Evolutionary conservation across 1,140 invertebrate genomes (phyloP).

Genomic region (Conus ventricosus): DNA sequence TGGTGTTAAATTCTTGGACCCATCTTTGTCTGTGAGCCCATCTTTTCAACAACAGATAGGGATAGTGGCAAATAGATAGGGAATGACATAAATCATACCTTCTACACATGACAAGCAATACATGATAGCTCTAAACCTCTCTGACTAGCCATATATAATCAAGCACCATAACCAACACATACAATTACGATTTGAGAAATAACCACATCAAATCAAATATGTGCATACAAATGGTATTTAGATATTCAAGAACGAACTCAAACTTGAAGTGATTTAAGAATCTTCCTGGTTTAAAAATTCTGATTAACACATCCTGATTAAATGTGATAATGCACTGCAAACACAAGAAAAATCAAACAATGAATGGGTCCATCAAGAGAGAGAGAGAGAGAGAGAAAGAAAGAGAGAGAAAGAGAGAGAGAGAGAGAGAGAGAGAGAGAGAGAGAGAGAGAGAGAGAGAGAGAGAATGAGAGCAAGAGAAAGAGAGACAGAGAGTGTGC

Average conservation of each 20-base stretch:
- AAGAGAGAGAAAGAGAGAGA: slow-evolving; percentile 2
- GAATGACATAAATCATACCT: too few species aligned
- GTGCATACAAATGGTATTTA: background rate
- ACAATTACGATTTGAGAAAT: too few species aligned
- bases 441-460: background rate
- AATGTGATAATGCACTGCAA: too few species aligned
- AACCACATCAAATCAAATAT: background rate
- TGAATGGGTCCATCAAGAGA: background rate
- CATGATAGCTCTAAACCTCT: background rate
- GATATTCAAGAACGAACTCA: background rate
- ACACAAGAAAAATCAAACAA: too few species aligned
- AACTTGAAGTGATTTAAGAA: background rate
- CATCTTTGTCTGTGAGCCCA: too few species aligned
- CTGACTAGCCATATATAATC: background rate
- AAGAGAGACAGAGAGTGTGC: background rate
- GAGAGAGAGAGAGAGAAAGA: background rate
- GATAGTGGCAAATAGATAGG: too few species aligned
- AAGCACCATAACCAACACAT: background rate
- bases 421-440: background rate
- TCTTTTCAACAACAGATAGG: too few species aligned
- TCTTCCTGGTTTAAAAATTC: background rate
- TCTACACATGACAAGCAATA: background rate
- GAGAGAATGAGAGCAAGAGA: background rate
- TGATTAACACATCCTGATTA: background rate
- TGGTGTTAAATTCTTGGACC: too few species aligned